Evolutionary conservation across 1,140 invertebrate genomes (phyloP).

Genomic region (Dinoponera quadriceps): DNA sequence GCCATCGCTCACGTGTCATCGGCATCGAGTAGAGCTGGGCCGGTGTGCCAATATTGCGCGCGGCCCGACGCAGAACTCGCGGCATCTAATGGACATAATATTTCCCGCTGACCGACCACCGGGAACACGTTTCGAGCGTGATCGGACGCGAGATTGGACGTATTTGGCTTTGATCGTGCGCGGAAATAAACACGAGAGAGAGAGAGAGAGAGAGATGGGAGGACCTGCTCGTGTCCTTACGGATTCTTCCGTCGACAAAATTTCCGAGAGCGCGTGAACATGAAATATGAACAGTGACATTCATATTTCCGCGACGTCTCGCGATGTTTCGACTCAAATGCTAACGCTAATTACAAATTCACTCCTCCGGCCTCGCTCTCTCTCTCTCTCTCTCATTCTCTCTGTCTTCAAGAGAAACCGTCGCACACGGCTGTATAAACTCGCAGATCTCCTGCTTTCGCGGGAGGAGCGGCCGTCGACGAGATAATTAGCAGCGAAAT

Average conservation of each 20-base stretch:
- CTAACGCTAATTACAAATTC: background rate
- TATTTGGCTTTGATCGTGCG: constrained; percentile 74
- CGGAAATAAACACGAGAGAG: constrained; percentile 56
- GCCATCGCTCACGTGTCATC: constrained; percentile 79
- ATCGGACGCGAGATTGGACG: constrained; percentile 68
- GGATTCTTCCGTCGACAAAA: background rate
- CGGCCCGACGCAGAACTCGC: constrained; percentile 73
- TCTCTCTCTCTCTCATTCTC: no score
- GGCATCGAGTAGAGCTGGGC: constrained; percentile 67
- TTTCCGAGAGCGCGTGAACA: no score
- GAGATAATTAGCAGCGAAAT: constrained; percentile 56
- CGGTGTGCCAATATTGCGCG: constrained; percentile 71
- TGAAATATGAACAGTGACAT: no score
- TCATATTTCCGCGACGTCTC: no score
- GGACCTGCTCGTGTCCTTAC: background rate
- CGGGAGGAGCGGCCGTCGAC: constrained; percentile 35
- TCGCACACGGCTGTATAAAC: constrained; percentile 34
- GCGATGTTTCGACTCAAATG: background rate
- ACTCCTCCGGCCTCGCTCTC: no score
- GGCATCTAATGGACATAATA: constrained; percentile 78
- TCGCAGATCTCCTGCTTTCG: constrained; percentile 39
- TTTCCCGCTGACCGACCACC: constrained; percentile 72
- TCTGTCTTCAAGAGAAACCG: background rate
- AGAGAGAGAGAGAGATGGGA: no score
- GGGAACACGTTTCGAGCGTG: constrained; percentile 29